These are phyloP conservation scores for Thysanoteuthis rhombus DNA, from an alignment of 2,888 invertebrate genomes.

Conservation along the genomic window DNA sequence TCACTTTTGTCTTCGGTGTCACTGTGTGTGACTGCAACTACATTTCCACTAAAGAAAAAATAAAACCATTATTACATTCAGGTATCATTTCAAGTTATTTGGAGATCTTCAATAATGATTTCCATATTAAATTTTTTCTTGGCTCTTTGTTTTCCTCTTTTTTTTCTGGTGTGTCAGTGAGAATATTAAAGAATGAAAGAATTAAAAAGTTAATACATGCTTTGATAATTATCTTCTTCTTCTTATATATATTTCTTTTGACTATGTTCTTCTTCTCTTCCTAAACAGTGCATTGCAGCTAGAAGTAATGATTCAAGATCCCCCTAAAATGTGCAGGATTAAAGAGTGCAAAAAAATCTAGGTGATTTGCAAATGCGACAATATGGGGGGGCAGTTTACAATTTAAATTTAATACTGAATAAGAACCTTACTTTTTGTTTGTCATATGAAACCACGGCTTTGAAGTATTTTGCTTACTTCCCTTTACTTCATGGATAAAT, in stretches of 20 bases:
- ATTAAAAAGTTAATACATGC: background rate
- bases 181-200: background rate
- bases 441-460: too few relatives aligned
- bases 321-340: too few relatives aligned
- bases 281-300: too few relatives aligned
- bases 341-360: too few relatives aligned
- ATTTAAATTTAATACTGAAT: too few relatives aligned
- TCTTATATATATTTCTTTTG: background rate
- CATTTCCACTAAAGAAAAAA: background rate
- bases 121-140: background rate
- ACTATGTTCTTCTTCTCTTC: background rate
- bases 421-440: too few relatives aligned
- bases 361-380: too few relatives aligned
- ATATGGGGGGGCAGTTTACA: too few relatives aligned
- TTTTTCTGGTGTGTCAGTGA: background rate
- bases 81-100: background rate
- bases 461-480: too few relatives aligned
- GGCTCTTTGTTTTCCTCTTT: background rate
- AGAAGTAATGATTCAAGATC: too few relatives aligned
- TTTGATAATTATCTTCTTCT: background rate
- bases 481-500: too few relatives aligned
- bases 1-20: background rate
- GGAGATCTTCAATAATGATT: background rate
- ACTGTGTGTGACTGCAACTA: background rate
- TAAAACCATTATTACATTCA: background rate